Evolutionary conservation across 2,888 invertebrate species (phyloP).

Genomic region (Galerucella nymphaeae): DNA sequence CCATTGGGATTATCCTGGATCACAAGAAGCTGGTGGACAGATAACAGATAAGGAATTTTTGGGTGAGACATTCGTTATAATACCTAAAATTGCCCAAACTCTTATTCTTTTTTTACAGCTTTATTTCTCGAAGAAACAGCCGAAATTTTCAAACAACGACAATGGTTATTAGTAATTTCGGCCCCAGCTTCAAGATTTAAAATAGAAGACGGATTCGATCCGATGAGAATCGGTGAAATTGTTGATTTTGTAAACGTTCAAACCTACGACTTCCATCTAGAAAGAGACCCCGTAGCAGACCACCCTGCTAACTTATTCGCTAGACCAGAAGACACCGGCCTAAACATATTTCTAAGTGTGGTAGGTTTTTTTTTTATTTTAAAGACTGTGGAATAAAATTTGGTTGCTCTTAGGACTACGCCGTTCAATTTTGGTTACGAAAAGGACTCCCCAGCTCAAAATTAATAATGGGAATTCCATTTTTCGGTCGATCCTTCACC

Average conservation of each 20-base stretch:
- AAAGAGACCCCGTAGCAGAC: constrained; percentile 63
- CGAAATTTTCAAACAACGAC: constrained; percentile 68
- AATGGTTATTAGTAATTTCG: constrained; percentile 65
- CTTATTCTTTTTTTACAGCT: not conserved
- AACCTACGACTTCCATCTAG: constrained; percentile 72
- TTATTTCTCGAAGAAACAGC: constrained; percentile 70
- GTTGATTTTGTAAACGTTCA: constrained; percentile 77
- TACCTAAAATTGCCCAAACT: not conserved
- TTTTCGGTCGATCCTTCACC: constrained; percentile 79
- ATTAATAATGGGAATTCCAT: constrained; percentile 77
- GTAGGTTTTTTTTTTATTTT: constrained; percentile 55
- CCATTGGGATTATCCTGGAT: constrained; percentile 80
- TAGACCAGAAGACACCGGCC: constrained; percentile 66
- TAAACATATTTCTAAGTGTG: constrained; percentile 68
- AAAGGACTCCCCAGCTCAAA: constrained; percentile 75
- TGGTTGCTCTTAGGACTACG: constrained; percentile 69
- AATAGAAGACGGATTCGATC: constrained; percentile 75
- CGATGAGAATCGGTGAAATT: constrained; percentile 70
- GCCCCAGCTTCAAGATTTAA: constrained; percentile 71
- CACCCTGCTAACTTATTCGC: constrained; percentile 67
- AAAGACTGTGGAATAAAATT: not conserved
- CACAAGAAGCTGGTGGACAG: constrained; percentile 64
- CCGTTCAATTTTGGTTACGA: constrained; percentile 74
- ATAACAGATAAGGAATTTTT: constrained; percentile 65
- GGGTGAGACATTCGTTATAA: not conserved